Base-by-base conservation (phyloP, 2,113 vertebrate species). In the Tapirus terrestris region DNA sequence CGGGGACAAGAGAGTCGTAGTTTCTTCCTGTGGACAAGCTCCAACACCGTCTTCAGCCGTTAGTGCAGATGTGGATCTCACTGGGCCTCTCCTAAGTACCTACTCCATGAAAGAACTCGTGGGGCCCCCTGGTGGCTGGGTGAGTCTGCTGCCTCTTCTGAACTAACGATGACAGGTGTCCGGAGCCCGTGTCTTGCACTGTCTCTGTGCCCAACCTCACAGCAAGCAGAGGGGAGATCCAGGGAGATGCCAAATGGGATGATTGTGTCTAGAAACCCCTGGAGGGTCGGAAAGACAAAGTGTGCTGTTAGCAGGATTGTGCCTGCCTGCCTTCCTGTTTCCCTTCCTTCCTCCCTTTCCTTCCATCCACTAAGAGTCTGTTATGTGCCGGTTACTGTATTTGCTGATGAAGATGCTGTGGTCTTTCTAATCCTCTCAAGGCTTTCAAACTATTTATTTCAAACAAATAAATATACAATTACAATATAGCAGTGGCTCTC, bases 161-260 rank as follows among this genome's bases (percentile, higher is more conserved):
- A 65, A 23, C n/a, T 20, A 0, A 6, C 3, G 6, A 17, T 36
- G 60, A 29, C 88, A 65, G 29, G 87, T 13, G 73, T 45, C 63
- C 27, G 11, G 75, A 9, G 17, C 23, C 7, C 7, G 7, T 1
- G 45, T 31, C 75, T 25, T 20, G 8, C 25, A 1, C 3, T 1
- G 48, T 80, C 89, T 31, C 61, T 17, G 5, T 53, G 61, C 73
- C 88, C 61, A 91, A 65, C 65, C 75, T 53, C n/a, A 27, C 2
- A 31, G 17, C 27, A 5, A 0, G 10, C 0, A 1, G 25, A 39
- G 17, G 61, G n/a, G 73, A 39, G 88, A 53, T 33, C 45, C 23
- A 53, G 61, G 60, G 61, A 79, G 56, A 7, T 43, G 48, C 27
- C 61, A 2, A 16, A 33, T 8, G 27, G 33, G n/a, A 18, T 6